Base-by-base conservation (phyloP, 2,888 invertebrate species). In the Standfussiana lucernea region DNA sequence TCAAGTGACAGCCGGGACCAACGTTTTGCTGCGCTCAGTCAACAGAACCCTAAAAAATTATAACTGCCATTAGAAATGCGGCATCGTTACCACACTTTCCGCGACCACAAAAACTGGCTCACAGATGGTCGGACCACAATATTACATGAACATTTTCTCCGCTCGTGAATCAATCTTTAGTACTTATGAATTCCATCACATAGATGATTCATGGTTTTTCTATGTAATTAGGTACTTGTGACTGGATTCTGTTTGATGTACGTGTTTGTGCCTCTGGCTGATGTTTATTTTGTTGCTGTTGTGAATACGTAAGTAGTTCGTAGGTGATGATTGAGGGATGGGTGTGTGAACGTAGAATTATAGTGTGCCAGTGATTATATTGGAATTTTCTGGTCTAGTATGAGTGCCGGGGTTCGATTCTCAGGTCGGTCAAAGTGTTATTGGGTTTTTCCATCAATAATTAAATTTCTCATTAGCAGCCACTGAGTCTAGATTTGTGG, bases 61-160 rank as follows among this genome's bases (percentile, higher is more conserved):
- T 84, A 82, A 68, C 79, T 66, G 70, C 68, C 77, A 84, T 84
- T 87, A 88, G 87, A 87, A 87, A 86, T 71, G 75, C 72, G 81
- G 35, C 79, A 75, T 86, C 78, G 47, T 86, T 86, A 88, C 86
- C 73, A 86, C 77, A 85, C 83, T 86, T 87, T 88, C 79, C 69
- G 79, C 59, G 35, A 88, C 77, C 73, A 85, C 88, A 87, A 88
- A 86, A 88, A 88, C 79, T 77, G 47, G 79, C 67, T 79, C 73
- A 8, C 24, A 61, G 74, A 83, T 85, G 79, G 82, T 66, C 76
- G 67, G 77, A 77, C 87, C 77, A 76, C 69, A 71, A 67, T 75
- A 85, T 77, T 73, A 75, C 73, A 71, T 84, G 81, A 80, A 75
- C 68, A 76, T 78, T 88, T 84, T 86, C 82, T 79, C 79, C 75